A percentile compares a stretch with the other conserved stretches of the same genome.
These are phyloP conservation scores for Gorsachius magnificus DNA, from an alignment of 2,797 vertebrate species.

Conservation along the genomic window DNA sequence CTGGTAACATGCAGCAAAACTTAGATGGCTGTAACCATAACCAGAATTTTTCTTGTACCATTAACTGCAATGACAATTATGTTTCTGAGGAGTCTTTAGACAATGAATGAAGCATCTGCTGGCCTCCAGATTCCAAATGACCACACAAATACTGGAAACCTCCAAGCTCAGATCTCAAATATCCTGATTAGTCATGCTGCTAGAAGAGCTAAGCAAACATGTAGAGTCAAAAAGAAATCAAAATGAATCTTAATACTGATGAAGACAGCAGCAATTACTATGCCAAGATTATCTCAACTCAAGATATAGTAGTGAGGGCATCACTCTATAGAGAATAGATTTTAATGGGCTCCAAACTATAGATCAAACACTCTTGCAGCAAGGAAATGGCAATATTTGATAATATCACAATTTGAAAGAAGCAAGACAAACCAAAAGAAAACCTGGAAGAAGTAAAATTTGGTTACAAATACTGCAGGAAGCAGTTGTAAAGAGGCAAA, in stretches of 20 bases:
- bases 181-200: background rate
- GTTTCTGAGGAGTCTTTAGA: background rate
- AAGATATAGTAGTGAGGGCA: background rate
- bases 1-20: background rate
- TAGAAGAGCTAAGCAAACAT: background rate
- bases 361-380: background rate
- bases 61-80: background rate
- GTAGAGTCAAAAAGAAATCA: slow-evolving; percentile 21
- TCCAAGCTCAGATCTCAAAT: background rate
- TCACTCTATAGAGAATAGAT: background rate
- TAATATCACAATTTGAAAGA: background rate
- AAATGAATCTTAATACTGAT: background rate
- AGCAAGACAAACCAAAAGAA: background rate
- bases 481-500: background rate
- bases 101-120: background rate
- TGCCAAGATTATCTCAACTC: slow-evolving; percentile 42
- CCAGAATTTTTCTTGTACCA: background rate
- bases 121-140: background rate
- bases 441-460: background rate
- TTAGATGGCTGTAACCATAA: background rate
- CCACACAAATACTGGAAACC: background rate
- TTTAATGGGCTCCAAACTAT: slow-evolving; percentile 5
- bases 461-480: background rate
- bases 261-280: slow-evolving; percentile 28
- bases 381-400: background rate